Conservation (phyloP, 37 sponge, comb jelly and placozoan species). For the Cliona cf. orientalis region DNA sequence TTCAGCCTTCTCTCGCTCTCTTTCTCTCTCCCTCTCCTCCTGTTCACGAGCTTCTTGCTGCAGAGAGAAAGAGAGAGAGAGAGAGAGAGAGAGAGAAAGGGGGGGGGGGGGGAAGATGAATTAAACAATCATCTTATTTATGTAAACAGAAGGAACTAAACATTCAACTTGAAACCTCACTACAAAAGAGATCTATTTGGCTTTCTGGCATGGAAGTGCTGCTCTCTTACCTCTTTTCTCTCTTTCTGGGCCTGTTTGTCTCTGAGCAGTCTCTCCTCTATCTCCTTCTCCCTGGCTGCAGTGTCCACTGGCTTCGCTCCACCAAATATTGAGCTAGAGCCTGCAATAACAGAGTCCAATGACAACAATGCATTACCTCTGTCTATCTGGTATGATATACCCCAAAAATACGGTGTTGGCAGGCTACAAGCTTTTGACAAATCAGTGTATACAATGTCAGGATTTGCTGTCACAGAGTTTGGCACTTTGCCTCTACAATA, state of each 20-base stretch:
- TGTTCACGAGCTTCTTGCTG: slow-evolving; percentile 24
- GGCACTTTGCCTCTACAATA: too few species aligned
- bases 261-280: slow-evolving; percentile 70
- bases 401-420: background rate
- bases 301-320: slow-evolving; percentile 95
- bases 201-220: too few species aligned
- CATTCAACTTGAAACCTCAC: background rate
- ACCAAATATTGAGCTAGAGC: slow-evolving; percentile 82
- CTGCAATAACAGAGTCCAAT: background rate
- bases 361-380: too few species aligned
- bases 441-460: too few species aligned
- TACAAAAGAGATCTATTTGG: too few species aligned
- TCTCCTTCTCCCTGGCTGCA: slow-evolving; percentile 71
- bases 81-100: background rate
- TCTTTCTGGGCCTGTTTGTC: slow-evolving; percentile 37
- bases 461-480: too few species aligned
- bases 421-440: too few species aligned
- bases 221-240: background rate
- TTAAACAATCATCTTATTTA: background rate
- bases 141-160: background rate
- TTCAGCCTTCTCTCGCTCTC: slow-evolving; percentile 8
- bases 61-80: too few species aligned
- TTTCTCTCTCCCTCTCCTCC: slow-evolving; percentile 59
- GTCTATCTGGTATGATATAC: too few species aligned
- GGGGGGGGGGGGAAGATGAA: background rate